phyloP scores from a whole-genome alignment of 1,140 invertebrate genomes.

The Sweltsa coloradensis region DNA sequence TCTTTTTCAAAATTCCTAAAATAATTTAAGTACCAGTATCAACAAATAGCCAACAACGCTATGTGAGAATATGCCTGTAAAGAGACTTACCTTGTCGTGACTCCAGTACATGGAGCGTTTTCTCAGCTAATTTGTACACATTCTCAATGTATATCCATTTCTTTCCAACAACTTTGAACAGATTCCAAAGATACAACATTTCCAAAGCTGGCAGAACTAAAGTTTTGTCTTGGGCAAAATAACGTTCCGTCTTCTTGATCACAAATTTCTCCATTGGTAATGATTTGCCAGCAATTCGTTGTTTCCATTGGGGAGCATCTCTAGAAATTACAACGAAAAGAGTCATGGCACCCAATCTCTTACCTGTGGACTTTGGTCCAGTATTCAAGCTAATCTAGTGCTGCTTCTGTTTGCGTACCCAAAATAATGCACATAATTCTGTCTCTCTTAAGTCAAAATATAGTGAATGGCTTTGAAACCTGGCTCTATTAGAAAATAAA shows the following conservation, averaged over 20 bases:
- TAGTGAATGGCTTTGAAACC: no score
- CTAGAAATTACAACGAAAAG: constrained; percentile 33
- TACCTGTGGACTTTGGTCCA: neutral
- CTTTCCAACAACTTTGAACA: constrained; percentile 72
- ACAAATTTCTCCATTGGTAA: constrained; percentile 95
- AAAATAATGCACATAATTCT: neutral
- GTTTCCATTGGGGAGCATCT: constrained; percentile 66
- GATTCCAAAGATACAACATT: constrained; percentile 88
- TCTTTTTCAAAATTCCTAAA: no score
- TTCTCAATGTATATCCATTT: constrained; percentile 49
- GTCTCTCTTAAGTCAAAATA: no score
- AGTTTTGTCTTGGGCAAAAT: constrained; percentile 55
- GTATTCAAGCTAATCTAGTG: neutral
- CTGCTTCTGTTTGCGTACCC: neutral
- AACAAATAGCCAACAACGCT: no score
- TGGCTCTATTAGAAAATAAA: no score
- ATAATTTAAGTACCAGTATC: no score
- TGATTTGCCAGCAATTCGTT: constrained; percentile 90
- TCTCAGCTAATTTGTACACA: constrained; percentile 62
- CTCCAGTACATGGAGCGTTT: constrained; percentile 33
- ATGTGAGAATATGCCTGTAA: no score
- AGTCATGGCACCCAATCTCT: no score
- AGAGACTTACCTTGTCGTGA: constrained; percentile 4
- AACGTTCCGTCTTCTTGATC: constrained; percentile 69
- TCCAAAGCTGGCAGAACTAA: constrained; percentile 76